Evolutionary conservation across 2,113 vertebrate genomes (phyloP), one percentile per base, ranked within the genome.

Genomic region (Penelope pileata): DNA sequence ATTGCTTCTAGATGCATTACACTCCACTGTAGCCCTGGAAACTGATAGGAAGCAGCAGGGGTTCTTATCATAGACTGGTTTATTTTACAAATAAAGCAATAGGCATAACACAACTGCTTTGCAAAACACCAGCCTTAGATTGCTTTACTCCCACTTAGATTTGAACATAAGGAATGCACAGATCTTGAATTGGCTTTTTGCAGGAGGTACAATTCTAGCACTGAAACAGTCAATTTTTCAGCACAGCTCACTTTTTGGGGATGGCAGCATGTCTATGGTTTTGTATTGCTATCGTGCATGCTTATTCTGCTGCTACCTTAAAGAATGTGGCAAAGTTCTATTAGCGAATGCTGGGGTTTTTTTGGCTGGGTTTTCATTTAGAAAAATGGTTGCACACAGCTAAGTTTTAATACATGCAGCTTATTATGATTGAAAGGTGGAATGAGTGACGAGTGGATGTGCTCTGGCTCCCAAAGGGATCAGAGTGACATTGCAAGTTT

Each of bases 401-500:
- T 66, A 29, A 53, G 36, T 66, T 93, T 92, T 82, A 68, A 45
- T 68, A 32, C 36, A 60, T 0, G 3, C 68, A 62, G 51, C 18
- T 77, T 70, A 74, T 80, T 67, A 36, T 0, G 0, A 60, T 36
- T 4, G 18, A 76, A 66, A 95, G 80, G 60, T 83, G 80, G 76
- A 81, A 70, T 27, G 91, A 95, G 86, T 86, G 91, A 91, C 42
- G 83, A 86, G 66, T 69, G 69, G 76, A 58, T 81, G 60, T 66
- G 86, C 88, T 70, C 73, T 80, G 91, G 58, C 64, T 91, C 86
- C 85, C 82, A 58, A 72, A 84, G 77, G 81, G 80, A 83, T 83
- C 58, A 86, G 91, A 92, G 77, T 93, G 88, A 94, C 68, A 53
- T 53, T 91, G 94, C 88, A 91, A 50, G 56, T 94, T 88, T 60